Evolutionary conservation across 2,113 vertebrate species (phyloP).

Genomic region (Callospermophilus lateralis): DNA sequence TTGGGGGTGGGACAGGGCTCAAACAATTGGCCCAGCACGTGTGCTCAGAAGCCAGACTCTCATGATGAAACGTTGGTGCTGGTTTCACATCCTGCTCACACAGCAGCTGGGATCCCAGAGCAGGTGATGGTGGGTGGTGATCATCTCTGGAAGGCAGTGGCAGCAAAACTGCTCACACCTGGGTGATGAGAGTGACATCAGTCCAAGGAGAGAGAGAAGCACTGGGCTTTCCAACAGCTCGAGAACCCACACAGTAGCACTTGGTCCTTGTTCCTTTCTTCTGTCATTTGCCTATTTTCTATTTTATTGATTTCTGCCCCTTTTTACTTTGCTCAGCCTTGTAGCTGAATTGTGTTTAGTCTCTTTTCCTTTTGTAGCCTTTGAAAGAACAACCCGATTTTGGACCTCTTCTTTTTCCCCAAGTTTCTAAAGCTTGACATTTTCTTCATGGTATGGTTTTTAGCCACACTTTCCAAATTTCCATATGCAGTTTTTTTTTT

Average conservation of each 20-base stretch:
- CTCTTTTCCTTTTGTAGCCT: not conserved
- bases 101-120: not conserved
- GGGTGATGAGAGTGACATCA: not conserved
- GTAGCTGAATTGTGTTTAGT: not conserved
- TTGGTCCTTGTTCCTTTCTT: not conserved
- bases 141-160: not conserved
- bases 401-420: not conserved
- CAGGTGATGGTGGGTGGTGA: not conserved
- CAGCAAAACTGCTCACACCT: not conserved
- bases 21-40: not conserved
- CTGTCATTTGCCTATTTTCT: not conserved
- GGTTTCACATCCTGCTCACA: too few relatives aligned
- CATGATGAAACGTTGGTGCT: not conserved
- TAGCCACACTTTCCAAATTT: not conserved
- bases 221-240: too few relatives aligned
- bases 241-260: too few relatives aligned
- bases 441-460: not conserved
- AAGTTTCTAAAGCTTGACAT: not conserved
- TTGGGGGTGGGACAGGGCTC: not conserved
- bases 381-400: not conserved
- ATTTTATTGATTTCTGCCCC: not conserved
- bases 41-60: not conserved
- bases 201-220: not conserved
- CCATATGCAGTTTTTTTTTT: not conserved
- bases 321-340: not conserved